Conservation (phyloP, 2,797 vertebrate genomes). For the Sebastes itinus region DNA sequence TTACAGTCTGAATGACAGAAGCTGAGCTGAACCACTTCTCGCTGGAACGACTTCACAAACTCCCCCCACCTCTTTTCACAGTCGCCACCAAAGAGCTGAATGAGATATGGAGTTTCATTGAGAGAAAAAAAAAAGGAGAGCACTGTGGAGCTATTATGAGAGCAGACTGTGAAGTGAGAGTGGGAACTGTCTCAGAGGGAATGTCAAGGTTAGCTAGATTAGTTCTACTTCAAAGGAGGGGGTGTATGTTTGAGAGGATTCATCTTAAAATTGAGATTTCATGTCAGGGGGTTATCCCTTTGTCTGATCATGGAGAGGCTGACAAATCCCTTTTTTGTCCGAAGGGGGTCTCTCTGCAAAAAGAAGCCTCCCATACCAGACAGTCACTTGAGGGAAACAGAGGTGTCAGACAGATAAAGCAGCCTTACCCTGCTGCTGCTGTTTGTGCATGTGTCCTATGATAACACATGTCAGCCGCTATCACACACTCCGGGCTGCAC, state of each 20-base stretch:
- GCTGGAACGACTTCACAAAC: conserved; percentile 38
- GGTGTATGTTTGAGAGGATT: conserved; percentile 57
- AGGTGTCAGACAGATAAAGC: conserved; percentile 74
- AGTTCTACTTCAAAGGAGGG: conserved; percentile 74
- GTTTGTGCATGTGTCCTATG: conserved; percentile 77
- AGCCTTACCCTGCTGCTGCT: conserved; percentile 60
- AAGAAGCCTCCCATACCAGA: conserved; percentile 58
- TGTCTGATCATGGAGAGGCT: conserved; percentile 29
- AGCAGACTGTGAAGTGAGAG: conserved; percentile 71
- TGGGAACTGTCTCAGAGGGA: conserved; percentile 72
- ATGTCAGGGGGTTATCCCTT: conserved; percentile 47
- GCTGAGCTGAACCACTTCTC: conserved; percentile 42
- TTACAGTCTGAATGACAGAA: conserved; percentile 41
- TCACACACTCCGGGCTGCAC: conserved; percentile 75
- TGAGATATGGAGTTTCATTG: conserved; percentile 79
- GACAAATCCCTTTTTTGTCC: conserved; percentile 51
- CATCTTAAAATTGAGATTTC: conserved; percentile 67
- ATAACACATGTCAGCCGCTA: conserved; percentile 81
- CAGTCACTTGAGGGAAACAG: conserved; percentile 74
- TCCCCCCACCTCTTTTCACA: conserved; percentile 32
- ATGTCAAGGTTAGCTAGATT: conserved; percentile 79
- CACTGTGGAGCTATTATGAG: conserved; percentile 72
- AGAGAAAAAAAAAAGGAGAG: conserved; percentile 56
- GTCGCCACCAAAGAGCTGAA: conserved; percentile 64
- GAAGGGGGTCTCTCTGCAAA: conserved; percentile 42